Conservation (phyloP, 1,140 invertebrate genomes). For the Eupristina koningsbergeri region DNA sequence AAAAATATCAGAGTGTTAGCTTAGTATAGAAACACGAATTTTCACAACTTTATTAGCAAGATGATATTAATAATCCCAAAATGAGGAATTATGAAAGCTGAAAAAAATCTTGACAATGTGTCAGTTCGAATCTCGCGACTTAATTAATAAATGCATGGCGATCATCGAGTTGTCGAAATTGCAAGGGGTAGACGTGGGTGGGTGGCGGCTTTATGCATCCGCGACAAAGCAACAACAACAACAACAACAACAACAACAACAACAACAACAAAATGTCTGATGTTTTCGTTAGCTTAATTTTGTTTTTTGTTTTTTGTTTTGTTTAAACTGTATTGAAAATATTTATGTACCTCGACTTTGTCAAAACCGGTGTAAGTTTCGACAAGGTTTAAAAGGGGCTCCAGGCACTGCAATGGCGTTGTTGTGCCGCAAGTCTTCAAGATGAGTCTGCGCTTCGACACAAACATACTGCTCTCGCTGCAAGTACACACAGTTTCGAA, state of each 20-base stretch:
- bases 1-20: background rate
- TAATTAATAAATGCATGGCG: background rate
- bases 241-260: background rate
- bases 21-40: background rate
- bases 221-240: background rate
- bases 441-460: slow-evolving; percentile 93
- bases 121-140: background rate
- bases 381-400: slow-evolving; percentile 88
- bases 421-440: slow-evolving; percentile 99
- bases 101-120: background rate
- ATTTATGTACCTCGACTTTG: slow-evolving; percentile 77
- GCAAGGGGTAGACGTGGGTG: too few relatives aligned
- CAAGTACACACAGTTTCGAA: slow-evolving; percentile 57
- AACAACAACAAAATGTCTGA: background rate
- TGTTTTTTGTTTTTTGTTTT: too few relatives aligned
- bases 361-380: slow-evolving; percentile 89
- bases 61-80: background rate
- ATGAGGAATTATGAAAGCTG: background rate
- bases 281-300: background rate
- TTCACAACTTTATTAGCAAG: slow-evolving; percentile 3
- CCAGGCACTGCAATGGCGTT: slow-evolving; percentile 93
- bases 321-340: slow-evolving; percentile 16
- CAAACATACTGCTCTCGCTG: slow-evolving; percentile 99
- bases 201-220: background rate
- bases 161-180: too few relatives aligned